Conservation (phyloP, 2,113 vertebrate species). For the Podarcis cretensis region DNA sequence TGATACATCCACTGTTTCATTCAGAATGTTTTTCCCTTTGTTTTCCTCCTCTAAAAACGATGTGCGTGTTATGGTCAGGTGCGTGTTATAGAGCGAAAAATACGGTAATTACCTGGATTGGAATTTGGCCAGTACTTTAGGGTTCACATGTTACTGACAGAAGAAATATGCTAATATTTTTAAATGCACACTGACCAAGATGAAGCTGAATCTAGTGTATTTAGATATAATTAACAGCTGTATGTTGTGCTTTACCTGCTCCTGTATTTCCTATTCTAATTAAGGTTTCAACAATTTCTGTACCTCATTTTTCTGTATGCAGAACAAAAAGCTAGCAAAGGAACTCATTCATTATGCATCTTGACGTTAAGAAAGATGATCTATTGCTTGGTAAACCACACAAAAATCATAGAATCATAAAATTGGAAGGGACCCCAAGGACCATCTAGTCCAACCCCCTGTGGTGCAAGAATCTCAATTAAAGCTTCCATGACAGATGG, state of each 20-base stretch:
- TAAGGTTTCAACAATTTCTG: slow-evolving; percentile 38
- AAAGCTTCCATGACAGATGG: too few relatives aligned
- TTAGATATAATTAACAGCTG: slow-evolving; percentile 44
- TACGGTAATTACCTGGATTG: slow-evolving; percentile 24
- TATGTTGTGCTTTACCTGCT: slow-evolving; percentile 17
- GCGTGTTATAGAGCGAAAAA: too few relatives aligned
- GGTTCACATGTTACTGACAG: slow-evolving; percentile 8
- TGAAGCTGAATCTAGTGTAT: slow-evolving; percentile 47
- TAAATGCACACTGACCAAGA: slow-evolving; percentile 20
- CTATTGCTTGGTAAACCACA: not conserved
- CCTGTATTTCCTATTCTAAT: not conserved
- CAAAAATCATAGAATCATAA: not conserved
- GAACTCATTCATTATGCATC: not conserved
- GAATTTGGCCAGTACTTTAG: slow-evolving; percentile 32
- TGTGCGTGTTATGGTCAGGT: too few relatives aligned
- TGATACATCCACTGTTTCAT: too few relatives aligned
- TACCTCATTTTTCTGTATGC: slow-evolving; percentile 31
- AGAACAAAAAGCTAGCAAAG: not conserved
- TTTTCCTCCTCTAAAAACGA: too few relatives aligned
- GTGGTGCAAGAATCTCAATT: too few relatives aligned
- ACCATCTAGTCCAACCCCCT: too few relatives aligned
- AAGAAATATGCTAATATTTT: slow-evolving; percentile 25
- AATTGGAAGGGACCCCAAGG: too few relatives aligned
- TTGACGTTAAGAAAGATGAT: not conserved
- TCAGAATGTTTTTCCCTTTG: too few relatives aligned